These are phyloP conservation scores for Abrostola triplasia DNA, from an alignment of 2,888 invertebrate species.

Conservation along the genomic window DNA sequence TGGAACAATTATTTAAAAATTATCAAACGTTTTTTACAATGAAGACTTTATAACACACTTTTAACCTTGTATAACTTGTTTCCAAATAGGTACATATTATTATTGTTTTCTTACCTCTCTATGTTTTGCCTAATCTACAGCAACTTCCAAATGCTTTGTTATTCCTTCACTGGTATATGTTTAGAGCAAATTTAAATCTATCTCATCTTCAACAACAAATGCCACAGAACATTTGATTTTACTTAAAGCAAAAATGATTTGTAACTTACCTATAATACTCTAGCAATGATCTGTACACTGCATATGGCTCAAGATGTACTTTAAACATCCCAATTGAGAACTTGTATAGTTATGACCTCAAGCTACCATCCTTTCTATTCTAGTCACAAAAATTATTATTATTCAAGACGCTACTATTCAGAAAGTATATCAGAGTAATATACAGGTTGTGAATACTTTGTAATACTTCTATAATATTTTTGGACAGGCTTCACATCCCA, in stretches of 20 bases:
- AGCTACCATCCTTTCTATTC: neutral
- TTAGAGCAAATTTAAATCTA: conserved; percentile 50
- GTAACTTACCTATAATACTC: conserved; percentile 65
- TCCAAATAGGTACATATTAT: conserved; percentile 29
- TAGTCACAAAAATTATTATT: neutral
- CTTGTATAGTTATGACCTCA: conserved; percentile 3
- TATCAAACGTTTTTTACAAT: conserved; percentile 9
- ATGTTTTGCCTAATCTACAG: conserved; percentile 25
- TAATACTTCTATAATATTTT: conserved; percentile 14
- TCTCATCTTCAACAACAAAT: conserved; percentile 55
- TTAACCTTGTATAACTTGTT: conserved; percentile 13
- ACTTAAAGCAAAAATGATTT: conserved; percentile 61
- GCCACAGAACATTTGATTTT: conserved; percentile 50
- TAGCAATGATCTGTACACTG: conserved; percentile 64
- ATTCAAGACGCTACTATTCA: conserved; percentile 3
- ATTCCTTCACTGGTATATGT: conserved; percentile 55
- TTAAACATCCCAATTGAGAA: conserved; percentile 35
- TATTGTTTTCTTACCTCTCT: conserved; percentile 29
- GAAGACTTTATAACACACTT: conserved; percentile 16
- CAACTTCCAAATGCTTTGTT: conserved; percentile 44
- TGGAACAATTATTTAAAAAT: neutral
- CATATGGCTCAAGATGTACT: conserved; percentile 43
- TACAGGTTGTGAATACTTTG: conserved; percentile 22
- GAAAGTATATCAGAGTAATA: conserved; percentile 20
- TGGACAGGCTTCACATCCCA: conserved; percentile 13